These are phyloP conservation scores for Atherinosoma microstoma DNA, from an alignment of 2,797 vertebrate species.

Conservation along the genomic window DNA sequence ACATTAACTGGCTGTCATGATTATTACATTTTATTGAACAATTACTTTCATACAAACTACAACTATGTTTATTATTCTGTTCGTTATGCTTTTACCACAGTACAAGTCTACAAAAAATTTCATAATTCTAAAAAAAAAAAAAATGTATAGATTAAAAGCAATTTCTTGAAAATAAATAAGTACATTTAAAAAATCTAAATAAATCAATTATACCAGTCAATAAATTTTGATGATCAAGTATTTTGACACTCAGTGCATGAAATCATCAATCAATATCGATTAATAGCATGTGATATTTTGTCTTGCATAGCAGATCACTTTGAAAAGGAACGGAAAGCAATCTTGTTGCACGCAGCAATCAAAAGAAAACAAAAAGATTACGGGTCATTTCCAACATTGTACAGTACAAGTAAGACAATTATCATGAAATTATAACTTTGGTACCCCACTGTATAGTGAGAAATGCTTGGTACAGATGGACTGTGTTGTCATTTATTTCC, in stretches of 20 bases:
- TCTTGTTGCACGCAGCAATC: neutral
- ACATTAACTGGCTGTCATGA: neutral
- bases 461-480: slow-evolving; percentile 64
- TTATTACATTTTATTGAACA: neutral
- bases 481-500: slow-evolving; percentile 64
- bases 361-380: slow-evolving; percentile 2
- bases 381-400: slow-evolving; percentile 11
- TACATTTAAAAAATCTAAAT: too few species aligned
- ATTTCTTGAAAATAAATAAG: too few species aligned
- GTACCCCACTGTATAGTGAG: slow-evolving; percentile 40
- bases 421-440: slow-evolving; percentile 35
- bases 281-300: too few species aligned
- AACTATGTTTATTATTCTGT: rapidly evolving
- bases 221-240: too few species aligned
- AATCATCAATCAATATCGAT: too few species aligned
- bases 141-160: too few species aligned
- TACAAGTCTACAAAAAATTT: too few species aligned
- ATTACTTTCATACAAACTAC: neutral
- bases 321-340: neutral
- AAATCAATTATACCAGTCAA: too few species aligned
- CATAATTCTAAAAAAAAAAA: too few species aligned
- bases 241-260: too few species aligned
- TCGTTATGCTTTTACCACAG: too few species aligned
- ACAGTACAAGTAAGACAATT: slow-evolving; percentile 23
- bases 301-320: neutral